phyloP scores from a whole-genome alignment of 2,797 vertebrate species.

The Hemibagrus guttatus region DNA sequence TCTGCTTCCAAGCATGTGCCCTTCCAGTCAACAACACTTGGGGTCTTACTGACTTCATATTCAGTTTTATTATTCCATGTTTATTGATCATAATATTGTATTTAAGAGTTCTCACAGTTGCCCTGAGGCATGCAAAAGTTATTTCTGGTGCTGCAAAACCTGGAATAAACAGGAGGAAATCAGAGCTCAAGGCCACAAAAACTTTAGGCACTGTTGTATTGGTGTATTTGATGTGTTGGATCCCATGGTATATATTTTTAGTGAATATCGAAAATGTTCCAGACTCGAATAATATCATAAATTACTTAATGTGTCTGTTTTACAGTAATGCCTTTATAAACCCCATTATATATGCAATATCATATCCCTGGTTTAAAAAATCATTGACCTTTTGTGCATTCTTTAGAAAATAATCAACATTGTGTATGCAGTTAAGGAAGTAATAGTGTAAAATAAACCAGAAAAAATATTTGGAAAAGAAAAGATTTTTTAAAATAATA shows the following conservation, averaged over 20 bases:
- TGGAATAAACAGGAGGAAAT: background rate
- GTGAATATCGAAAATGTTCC: background rate
- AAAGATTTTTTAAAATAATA: background rate
- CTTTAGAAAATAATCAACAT: background rate
- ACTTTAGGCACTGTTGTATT: conserved; percentile 1
- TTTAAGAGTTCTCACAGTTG: background rate
- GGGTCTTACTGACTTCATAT: background rate
- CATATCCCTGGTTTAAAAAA: conserved; percentile 8
- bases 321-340: background rate
- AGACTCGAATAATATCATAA: background rate
- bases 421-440: background rate
- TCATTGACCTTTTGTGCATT: background rate
- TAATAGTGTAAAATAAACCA: background rate
- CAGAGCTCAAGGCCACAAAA: conserved; percentile 3
- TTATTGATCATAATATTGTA: background rate
- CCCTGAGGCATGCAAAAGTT: conserved; percentile 9
- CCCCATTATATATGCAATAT: background rate
- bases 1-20: background rate
- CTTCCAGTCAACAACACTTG: background rate
- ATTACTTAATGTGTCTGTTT: conserved; percentile 10
- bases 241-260: background rate
- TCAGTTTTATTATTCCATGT: background rate
- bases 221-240: conserved; percentile 8
- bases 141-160: background rate
- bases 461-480: background rate